Conservation (phyloP, 2,113 vertebrate genomes). For the Erythrolamprus reginae region DNA sequence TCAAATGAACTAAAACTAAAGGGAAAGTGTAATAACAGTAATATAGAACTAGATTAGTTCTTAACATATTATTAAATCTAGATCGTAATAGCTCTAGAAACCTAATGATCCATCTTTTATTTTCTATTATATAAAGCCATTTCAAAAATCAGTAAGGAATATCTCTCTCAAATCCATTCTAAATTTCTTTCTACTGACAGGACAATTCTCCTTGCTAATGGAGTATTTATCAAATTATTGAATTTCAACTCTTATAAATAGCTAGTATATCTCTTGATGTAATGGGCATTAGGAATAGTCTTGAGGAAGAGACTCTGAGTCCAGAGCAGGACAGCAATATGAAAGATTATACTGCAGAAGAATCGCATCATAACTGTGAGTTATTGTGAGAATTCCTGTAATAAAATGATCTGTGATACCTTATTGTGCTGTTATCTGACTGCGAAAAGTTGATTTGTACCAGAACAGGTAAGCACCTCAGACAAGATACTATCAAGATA, state of each 20-base stretch:
- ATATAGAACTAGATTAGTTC: not conserved
- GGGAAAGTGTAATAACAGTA: not conserved
- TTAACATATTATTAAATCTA: not conserved
- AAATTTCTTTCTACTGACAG: not conserved
- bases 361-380: no score
- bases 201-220: not conserved
- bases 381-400: no score
- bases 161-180: not conserved
- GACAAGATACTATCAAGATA: no score
- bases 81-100: not conserved
- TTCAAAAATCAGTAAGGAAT: not conserved
- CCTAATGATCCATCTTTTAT: not conserved
- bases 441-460: no score
- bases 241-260: not conserved
- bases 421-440: no score
- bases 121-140: not conserved
- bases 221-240: not conserved
- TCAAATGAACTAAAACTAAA: not conserved
- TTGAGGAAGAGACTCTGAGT: not conserved
- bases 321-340: not conserved
- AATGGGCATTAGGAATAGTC: not conserved
- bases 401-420: no score
- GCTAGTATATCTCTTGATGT: not conserved
- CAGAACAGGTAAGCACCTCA: no score
- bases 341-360: no score